Base-by-base conservation (phyloP, 2,888 invertebrate genomes). In the Trimorus sp. region DNA sequence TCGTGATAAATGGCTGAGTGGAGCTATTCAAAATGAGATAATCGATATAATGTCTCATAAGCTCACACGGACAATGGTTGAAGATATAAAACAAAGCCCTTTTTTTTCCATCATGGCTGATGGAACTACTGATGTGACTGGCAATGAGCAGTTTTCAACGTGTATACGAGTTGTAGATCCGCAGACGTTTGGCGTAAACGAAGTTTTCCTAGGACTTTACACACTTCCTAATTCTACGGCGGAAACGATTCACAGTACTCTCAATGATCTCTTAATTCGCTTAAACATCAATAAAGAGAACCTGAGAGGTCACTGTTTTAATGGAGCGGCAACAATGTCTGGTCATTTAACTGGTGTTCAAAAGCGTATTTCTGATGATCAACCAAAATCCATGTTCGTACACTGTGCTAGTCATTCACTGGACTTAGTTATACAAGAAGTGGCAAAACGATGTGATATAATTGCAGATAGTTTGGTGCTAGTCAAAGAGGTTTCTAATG, bases 381-480 rank as follows among this genome's bases (percentile, higher is more conserved):
- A 56, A n/a, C 54, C 54, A 12, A 56, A 56, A 56, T 56, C 54
- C 12, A 56, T 56, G 26, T 56, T 36, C 36, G 26, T 56, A 8
- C 36, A 56, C 36, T 56, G 54, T 16, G 26, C 54, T 12, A 56
- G 36, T 56, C 54, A 56, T 26, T 26, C 36, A 16, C 26, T 56
- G 11, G 36, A 56, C 11, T n/a, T 56, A 8, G 8, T 36, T 36
- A 36, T 56, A 56, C 45, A 45, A 45, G 45, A 45, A 45, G n/a
- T 45, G 9, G 45, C 11, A 12, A 45, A n/a, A 45, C 9, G n/a
- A 12, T 45, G 45, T 45, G n/a, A n/a, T 45, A 12, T 45, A 45
- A n/a, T 45, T 9, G n/a, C 11, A 12, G 45, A 45, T 45, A 12
- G 11, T 12, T n/a, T 45, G 9, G 9, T 45, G n/a, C 45, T 45